phyloP scores from a whole-genome alignment of 2,113 vertebrate species.

The Corythornis cristatus region DNA sequence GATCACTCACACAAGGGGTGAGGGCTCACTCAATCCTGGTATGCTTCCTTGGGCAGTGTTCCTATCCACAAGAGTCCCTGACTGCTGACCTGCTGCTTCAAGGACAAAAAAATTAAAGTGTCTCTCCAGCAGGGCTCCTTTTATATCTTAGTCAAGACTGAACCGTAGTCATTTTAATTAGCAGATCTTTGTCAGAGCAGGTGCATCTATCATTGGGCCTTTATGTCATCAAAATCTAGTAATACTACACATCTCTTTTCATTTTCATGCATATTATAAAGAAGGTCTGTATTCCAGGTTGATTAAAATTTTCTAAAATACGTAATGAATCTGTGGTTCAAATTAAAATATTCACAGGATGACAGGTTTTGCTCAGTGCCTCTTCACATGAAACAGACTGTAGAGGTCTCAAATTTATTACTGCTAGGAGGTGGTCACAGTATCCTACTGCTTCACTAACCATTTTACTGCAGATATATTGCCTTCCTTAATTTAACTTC shows the following conservation, averaged over 20 bases:
- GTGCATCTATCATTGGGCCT: too few relatives aligned
- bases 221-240: background rate
- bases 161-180: too few relatives aligned
- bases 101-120: background rate
- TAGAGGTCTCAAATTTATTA: background rate
- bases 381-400: background rate
- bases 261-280: slow-evolving; percentile 22
- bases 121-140: background rate
- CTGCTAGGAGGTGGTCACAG: background rate
- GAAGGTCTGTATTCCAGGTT: background rate
- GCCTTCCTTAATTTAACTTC: background rate
- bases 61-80: background rate
- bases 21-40: background rate
- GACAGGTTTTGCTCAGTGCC: background rate
- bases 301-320: slow-evolving; percentile 27
- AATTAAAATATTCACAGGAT: background rate
- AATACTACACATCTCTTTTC: slow-evolving; percentile 26
- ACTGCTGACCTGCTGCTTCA: background rate
- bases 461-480: background rate
- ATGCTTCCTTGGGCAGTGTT: background rate
- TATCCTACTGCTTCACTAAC: background rate
- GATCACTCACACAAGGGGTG: background rate
- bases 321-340: background rate
- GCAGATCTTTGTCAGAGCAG: too few relatives aligned
- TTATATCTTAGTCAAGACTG: background rate